phyloP scores from a whole-genome alignment of 1,140 invertebrate genomes.

The Homarus americanus region DNA sequence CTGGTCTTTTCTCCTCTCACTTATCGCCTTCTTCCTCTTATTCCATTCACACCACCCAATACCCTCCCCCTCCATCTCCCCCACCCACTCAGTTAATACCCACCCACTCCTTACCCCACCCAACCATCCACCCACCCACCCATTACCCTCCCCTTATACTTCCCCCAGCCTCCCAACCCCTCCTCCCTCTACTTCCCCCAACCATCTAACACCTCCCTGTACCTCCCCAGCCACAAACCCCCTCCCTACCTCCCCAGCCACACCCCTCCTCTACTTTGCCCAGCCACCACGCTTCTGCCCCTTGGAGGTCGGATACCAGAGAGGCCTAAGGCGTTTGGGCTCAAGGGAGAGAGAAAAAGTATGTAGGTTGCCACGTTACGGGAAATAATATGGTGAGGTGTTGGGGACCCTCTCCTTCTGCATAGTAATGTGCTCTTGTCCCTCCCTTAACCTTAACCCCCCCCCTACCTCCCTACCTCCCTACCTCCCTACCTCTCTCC shows the following conservation, averaged over 20 bases:
- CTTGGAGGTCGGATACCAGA: background rate
- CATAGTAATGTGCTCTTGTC: background rate
- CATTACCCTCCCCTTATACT: no score
- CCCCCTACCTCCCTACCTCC: no score
- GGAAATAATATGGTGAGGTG: background rate
- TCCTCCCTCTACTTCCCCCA: no score
- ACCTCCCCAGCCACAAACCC: background rate
- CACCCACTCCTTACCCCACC: no score
- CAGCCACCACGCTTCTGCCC: background rate
- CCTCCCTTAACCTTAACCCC: background rate
- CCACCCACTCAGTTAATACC: no score
- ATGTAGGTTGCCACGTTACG: background rate
- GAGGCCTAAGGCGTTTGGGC: background rate
- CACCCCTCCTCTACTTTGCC: background rate
- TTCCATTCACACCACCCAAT: no score
- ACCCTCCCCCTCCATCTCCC: no score
- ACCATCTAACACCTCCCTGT: background rate
- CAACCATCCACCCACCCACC: no score
- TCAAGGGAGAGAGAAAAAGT: background rate
- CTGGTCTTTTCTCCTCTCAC: background rate
- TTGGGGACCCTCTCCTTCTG: background rate
- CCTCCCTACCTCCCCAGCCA: no score
- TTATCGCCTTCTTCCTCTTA: no score
- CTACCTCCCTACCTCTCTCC: no score
- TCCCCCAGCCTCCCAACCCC: no score